Evolutionary conservation across 1,140 invertebrate species (phyloP).

Genomic region (Eriocheir sinensis): DNA sequence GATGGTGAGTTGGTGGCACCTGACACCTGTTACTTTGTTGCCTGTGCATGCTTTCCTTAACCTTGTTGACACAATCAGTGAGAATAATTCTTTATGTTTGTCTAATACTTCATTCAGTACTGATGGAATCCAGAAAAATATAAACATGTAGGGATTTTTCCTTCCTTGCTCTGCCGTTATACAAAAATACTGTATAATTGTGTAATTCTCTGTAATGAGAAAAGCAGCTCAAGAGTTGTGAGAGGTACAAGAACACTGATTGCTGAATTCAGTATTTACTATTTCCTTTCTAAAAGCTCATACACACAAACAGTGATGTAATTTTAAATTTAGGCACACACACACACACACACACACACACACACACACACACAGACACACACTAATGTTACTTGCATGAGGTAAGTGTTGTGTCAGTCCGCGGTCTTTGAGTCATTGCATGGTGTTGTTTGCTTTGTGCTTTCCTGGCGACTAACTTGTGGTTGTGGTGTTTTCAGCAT

Average conservation of each 20-base stretch:
- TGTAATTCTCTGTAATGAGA: too few relatives aligned
- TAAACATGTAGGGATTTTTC: neutral
- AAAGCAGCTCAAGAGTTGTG: too few relatives aligned
- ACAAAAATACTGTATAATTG: neutral
- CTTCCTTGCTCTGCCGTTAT: neutral
- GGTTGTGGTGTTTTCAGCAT: conserved; percentile 78
- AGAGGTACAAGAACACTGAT: too few relatives aligned
- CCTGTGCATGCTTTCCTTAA: neutral
- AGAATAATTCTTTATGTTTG: too few relatives aligned
- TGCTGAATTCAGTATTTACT: neutral
- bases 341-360: neutral
- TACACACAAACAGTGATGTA: neutral
- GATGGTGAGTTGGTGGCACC: too few relatives aligned
- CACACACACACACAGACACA: neutral
- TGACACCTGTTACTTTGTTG: too few relatives aligned
- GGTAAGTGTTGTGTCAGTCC: neutral
- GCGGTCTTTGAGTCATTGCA: conserved; percentile 8
- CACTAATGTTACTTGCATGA: conserved; percentile 47
- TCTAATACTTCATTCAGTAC: too few relatives aligned
- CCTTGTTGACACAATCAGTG: too few relatives aligned
- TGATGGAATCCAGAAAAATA: too few relatives aligned
- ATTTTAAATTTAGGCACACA: neutral
- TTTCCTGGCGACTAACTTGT: conserved; percentile 71
- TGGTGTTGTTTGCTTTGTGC: conserved; percentile 58
- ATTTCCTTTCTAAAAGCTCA: neutral